phyloP scores from a whole-genome alignment of 2,888 invertebrate genomes.

The Latrodectus elegans region DNA sequence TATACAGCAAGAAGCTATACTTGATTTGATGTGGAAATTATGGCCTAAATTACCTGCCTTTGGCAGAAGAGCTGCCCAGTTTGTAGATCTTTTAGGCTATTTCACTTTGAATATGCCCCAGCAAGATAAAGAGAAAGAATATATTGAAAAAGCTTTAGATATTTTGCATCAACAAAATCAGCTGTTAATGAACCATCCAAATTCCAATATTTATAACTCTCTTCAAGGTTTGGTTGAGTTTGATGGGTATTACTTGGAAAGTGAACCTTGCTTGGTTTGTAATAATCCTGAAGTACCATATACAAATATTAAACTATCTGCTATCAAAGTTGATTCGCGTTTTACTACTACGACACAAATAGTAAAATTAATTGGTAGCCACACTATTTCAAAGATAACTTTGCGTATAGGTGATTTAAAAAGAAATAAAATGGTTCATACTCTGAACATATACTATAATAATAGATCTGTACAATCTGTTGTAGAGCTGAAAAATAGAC shows the following conservation, averaged over 20 bases:
- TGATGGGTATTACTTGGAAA: slow-evolving; percentile 96
- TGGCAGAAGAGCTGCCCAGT: slow-evolving; percentile 95
- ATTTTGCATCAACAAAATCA: slow-evolving; percentile 92
- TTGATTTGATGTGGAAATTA: slow-evolving; percentile 90
- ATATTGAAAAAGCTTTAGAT: slow-evolving; percentile 89
- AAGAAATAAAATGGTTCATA: slow-evolving; percentile 96
- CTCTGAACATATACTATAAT: slow-evolving; percentile 97
- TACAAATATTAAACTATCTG: slow-evolving; percentile 91
- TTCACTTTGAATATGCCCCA: slow-evolving; percentile 86
- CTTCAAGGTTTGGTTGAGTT: slow-evolving; percentile 95
- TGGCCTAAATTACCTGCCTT: slow-evolving; percentile 93
- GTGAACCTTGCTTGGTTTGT: slow-evolving; percentile 97
- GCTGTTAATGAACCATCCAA: slow-evolving; percentile 91
- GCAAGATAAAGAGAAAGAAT: slow-evolving; percentile 76
- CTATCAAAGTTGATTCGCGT: slow-evolving; percentile 96
- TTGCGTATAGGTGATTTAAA: slow-evolving; percentile 95
- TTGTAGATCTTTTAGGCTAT: slow-evolving; percentile 96
- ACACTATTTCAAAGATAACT: slow-evolving; percentile 94
- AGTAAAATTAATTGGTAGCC: slow-evolving; percentile 94
- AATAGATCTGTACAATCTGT: slow-evolving; percentile 94
- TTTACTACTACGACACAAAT: slow-evolving; percentile 99
- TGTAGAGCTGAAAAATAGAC: slow-evolving; percentile 96
- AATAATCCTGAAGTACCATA: slow-evolving; percentile 97
- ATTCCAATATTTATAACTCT: slow-evolving; percentile 92
- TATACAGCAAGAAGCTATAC: slow-evolving; percentile 83